Conservation (phyloP, 2,113 vertebrate species). For the Bufo bufo region DNA sequence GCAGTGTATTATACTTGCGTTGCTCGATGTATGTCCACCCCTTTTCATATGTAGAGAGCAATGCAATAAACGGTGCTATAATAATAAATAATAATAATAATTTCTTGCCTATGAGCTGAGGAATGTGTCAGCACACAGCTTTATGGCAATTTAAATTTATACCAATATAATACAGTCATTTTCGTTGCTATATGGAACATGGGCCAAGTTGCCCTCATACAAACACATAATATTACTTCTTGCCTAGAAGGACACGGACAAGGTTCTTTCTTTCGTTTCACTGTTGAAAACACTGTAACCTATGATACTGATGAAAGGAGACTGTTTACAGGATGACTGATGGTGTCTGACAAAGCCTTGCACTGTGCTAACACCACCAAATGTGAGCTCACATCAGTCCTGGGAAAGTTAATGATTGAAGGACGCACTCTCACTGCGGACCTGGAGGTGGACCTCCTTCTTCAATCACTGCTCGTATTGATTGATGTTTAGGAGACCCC, state of each 20-base stretch:
- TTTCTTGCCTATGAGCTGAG: no score
- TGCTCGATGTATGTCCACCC: no score
- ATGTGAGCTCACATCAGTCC: neutral
- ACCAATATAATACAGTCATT: neutral
- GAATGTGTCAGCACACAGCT: neutral
- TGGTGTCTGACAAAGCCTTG: neutral
- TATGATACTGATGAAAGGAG: constrained; percentile 2
- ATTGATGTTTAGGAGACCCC: neutral
- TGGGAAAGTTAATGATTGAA: constrained; percentile 36
- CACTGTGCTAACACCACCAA: neutral
- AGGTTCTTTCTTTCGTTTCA: neutral
- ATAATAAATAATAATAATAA: no score
- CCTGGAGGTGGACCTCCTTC: neutral
- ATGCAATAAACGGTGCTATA: no score
- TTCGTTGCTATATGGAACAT: neutral
- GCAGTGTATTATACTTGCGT: no score
- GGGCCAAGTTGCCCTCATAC: neutral
- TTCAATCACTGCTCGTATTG: neutral
- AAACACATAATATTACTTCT: neutral
- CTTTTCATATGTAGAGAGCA: no score
- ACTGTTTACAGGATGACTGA: constrained; percentile 20
- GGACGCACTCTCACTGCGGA: constrained; percentile 8
- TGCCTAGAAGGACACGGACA: neutral
- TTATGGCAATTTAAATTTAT: constrained; percentile 17
- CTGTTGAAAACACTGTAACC: constrained; percentile 5